phyloP scores from a whole-genome alignment of 2,797 vertebrate species.

The Benthosema pterotum region DNA sequence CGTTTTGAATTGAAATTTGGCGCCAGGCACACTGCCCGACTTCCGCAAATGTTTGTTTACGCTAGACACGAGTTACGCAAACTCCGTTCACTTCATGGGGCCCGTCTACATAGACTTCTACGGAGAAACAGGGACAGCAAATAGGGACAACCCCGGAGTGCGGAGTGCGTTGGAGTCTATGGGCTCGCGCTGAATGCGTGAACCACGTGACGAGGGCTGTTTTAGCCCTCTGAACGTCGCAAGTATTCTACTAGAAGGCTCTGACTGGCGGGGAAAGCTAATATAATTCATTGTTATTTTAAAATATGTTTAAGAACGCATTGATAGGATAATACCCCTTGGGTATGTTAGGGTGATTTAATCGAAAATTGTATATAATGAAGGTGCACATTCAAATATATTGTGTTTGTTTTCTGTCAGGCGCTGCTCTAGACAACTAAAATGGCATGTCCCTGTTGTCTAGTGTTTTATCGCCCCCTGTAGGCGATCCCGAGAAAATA shows the following conservation, averaged over 20 bases:
- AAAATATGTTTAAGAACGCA: too few relatives aligned
- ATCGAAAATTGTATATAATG: rapidly evolving
- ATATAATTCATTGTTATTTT: not conserved
- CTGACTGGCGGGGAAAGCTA: conserved; percentile 12
- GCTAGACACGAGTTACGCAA: too few relatives aligned
- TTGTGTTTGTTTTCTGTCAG: conserved; percentile 38
- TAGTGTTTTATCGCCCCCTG: conserved; percentile 17
- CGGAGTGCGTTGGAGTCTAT: too few relatives aligned
- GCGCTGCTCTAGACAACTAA: conserved; percentile 44
- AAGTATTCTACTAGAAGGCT: too few relatives aligned
- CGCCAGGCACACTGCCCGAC: conserved; percentile 55
- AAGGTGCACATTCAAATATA: rapidly evolving
- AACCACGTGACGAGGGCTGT: too few relatives aligned
- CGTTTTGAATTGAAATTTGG: conserved; percentile 79
- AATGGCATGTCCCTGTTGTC: too few relatives aligned
- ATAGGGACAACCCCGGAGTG: too few relatives aligned
- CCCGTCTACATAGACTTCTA: too few relatives aligned
- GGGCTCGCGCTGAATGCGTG: too few relatives aligned
- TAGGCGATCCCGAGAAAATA: not conserved
- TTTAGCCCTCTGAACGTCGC: too few relatives aligned
- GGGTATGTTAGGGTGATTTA: rapidly evolving
- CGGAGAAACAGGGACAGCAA: too few relatives aligned
- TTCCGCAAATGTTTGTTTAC: not conserved
- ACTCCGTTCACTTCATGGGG: too few relatives aligned
- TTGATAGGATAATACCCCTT: rapidly evolving